Evolutionary conservation across 2,888 invertebrate species (phyloP), one percentile per base, ranked within the genome.

Genomic region (Spilosoma lubricipeda): DNA sequence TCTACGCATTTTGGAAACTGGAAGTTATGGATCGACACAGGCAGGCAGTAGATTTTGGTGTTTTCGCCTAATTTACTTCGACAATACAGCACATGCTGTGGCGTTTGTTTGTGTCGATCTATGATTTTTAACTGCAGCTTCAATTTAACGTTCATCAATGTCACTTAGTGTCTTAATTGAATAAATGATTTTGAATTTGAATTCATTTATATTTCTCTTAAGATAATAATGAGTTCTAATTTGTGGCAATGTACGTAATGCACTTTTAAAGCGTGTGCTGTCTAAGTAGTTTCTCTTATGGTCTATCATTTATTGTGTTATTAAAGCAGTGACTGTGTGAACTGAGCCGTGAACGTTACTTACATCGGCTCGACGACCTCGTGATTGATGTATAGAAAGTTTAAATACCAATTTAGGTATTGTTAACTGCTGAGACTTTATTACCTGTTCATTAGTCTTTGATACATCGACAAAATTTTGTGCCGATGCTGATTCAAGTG

Each of bases 381-480:
- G 84, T 93, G 93, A 94, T 93, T 90, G 93, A 94, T 93, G 91
- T 84, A 85, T 94, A 93, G 94, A 95, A 95, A 95, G 94, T 91
- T 85, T 87, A 85, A 85, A 89, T 87, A 87, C 86, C 86, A 86
- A 90, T 90, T 90, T 84, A 85, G 82, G 85, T 89, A 87, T 87
- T 86, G 80, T 80, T 85, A 79, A 75, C 76, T 79, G 83, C 85
- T 87, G 83, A 83, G 79, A 80, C 80, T 84, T 85, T 80, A 88
- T 85, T 82, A 81, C 81, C 80, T 77, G 72, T 81, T 85, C 79
- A 87, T 88, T 86, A 85, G 78, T 72, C 79, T 76, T 79, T 76
- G 67, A 76, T 80, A 82, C 81, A 81, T 85, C 81, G 73, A 78
- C 71, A 78, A 77, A 79, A 82, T 82, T 74, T 39, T 48, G 18